phyloP scores from a whole-genome alignment of 2,888 invertebrate genomes.

The Electrophaes corylata region DNA sequence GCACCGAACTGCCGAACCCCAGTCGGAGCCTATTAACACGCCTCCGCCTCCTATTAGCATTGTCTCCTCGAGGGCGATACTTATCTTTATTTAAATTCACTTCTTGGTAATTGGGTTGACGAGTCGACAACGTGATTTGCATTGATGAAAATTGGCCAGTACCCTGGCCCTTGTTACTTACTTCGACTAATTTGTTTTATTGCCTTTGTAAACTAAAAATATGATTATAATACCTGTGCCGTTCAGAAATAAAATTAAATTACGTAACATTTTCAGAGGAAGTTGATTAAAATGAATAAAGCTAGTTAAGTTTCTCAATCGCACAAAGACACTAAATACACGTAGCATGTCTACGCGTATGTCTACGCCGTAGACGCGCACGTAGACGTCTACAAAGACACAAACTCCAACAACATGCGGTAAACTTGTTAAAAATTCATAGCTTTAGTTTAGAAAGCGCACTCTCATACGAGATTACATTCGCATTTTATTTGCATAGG shows the following conservation, averaged over 20 bases:
- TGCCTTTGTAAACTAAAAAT: constrained; percentile 60
- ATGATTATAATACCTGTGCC: not conserved
- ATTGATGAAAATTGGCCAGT: constrained; percentile 82
- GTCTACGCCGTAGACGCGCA: constrained; percentile 34
- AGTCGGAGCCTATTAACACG: constrained; percentile 81
- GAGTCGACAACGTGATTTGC: constrained; percentile 85
- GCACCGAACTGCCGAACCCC: constrained; percentile 55
- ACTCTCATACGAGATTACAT: constrained; percentile 36
- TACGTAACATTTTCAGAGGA: not conserved
- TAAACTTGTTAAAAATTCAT: constrained; percentile 42
- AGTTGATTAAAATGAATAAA: constrained; percentile 4
- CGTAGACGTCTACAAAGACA: constrained; percentile 33
- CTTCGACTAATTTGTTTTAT: constrained; percentile 75
- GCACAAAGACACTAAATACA: not conserved
- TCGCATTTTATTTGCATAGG: constrained; percentile 40
- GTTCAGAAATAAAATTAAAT: not conserved
- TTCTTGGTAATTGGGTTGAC: constrained; percentile 85
- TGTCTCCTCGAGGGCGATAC: constrained; percentile 84
- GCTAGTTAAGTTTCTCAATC: not conserved
- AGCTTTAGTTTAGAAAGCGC: constrained; percentile 40
- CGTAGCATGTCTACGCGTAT: constrained; percentile 25
- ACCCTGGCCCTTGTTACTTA: constrained; percentile 68
- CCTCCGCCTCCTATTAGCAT: constrained; percentile 83
- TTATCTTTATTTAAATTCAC: constrained; percentile 85
- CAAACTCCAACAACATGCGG: constrained; percentile 35